Evolutionary conservation across 2,888 invertebrate species (phyloP).

Genomic region (Heliconius erato): DNA sequence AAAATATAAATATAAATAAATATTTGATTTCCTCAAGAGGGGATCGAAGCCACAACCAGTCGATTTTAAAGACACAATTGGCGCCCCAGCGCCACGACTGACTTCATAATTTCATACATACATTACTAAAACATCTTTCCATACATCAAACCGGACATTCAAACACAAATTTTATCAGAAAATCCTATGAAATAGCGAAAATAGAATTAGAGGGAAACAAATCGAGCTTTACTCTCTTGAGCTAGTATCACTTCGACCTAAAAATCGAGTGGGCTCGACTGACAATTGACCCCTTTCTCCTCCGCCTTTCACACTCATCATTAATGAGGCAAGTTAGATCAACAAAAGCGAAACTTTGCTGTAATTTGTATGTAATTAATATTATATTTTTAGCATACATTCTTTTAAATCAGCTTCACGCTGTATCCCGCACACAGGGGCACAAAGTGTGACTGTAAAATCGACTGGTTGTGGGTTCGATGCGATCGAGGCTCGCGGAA

Average conservation of each 20-base stretch:
- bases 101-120: no score
- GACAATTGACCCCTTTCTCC: slow-evolving; percentile 51
- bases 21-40: no score
- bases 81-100: no score
- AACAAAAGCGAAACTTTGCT: slow-evolving; percentile 2
- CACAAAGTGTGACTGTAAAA: no score
- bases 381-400: no score
- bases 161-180: background rate
- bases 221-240: slow-evolving; percentile 42
- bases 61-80: no score
- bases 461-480: no score
- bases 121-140: background rate
- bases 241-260: slow-evolving; percentile 51
- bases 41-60: no score
- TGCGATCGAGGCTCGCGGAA: no score
- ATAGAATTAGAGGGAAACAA: slow-evolving; percentile 27
- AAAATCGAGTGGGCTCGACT: slow-evolving; percentile 50
- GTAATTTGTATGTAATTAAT: background rate
- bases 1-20: no score
- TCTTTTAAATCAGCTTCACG: no score
- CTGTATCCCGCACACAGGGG: no score
- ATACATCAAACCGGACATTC: background rate
- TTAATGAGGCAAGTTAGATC: slow-evolving; percentile 44
- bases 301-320: slow-evolving; percentile 46
- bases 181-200: background rate